Evolutionary conservation across 2,113 vertebrate species (phyloP).

Genomic region (Callipepla californica): DNA sequence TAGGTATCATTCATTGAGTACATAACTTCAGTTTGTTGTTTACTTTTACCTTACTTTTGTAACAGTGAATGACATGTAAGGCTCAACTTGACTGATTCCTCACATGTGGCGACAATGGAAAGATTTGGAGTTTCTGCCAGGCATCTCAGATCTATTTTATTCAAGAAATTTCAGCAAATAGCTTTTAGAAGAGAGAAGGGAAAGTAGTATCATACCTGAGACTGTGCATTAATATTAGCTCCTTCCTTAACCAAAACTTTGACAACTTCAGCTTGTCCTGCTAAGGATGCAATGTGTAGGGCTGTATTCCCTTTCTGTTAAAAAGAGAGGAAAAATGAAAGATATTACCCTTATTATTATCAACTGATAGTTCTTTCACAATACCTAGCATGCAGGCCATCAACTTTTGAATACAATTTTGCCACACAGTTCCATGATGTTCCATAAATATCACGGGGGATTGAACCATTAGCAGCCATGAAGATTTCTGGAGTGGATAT

Average conservation of each 20-base stretch:
- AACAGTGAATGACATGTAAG: background rate
- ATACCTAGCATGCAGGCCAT: too few species aligned
- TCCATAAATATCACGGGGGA: background rate
- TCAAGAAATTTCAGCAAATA: background rate
- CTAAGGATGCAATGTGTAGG: slow-evolving; percentile 96
- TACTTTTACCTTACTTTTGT: background rate
- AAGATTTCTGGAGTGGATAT: background rate
- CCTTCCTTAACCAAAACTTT: slow-evolving; percentile 93
- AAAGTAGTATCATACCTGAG: slow-evolving; percentile 84
- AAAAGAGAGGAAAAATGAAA: background rate
- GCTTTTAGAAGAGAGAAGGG: background rate
- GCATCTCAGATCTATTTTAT: background rate
- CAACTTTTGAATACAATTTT: background rate
- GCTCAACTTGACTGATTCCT: background rate
- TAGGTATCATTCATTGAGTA: background rate
- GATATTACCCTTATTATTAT: background rate
- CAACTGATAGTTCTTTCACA: background rate
- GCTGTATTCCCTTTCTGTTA: slow-evolving; percentile 97
- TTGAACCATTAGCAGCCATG: background rate
- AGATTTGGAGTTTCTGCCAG: background rate
- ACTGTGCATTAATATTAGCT: slow-evolving; percentile 95
- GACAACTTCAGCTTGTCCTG: slow-evolving; percentile 93
- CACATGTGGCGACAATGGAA: background rate
- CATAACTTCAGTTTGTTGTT: background rate
- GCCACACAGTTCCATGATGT: background rate